Evolutionary conservation across 1,140 invertebrate genomes (phyloP).

Genomic region (Sycophaga agraensis): DNA sequence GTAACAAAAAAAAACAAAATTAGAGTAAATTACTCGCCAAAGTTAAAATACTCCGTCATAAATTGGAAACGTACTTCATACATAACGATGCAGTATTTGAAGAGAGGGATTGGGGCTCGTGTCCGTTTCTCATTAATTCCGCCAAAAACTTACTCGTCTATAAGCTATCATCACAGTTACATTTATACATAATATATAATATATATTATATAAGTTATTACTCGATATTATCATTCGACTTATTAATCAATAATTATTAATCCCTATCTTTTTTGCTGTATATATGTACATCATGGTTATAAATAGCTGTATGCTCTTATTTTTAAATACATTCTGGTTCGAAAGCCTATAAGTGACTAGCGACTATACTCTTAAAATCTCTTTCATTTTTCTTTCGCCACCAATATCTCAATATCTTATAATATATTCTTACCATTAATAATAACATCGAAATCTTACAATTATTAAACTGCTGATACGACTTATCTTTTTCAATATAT

Average conservation of each 20-base stretch:
- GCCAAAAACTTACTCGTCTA: slow-evolving; percentile 47
- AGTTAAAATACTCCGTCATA: slow-evolving; percentile 25
- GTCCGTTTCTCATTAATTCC: slow-evolving; percentile 25
- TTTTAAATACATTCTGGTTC: slow-evolving; percentile 54
- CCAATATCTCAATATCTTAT: slow-evolving; percentile 18
- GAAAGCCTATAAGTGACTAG: slow-evolving; percentile 51
- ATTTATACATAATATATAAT: slow-evolving; percentile 43
- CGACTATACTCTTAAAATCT: slow-evolving; percentile 28
- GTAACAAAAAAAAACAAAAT: slow-evolving; percentile 20
- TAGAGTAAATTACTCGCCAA: slow-evolving; percentile 16
- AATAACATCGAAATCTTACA: slow-evolving; percentile 28
- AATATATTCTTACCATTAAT: slow-evolving; percentile 28
- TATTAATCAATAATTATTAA: slow-evolving; percentile 33
- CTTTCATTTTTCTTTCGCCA: not conserved
- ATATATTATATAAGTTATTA: slow-evolving; percentile 39
- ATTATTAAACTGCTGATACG: slow-evolving; percentile 24
- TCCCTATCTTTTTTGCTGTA: slow-evolving; percentile 38
- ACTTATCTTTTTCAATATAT: slow-evolving; percentile 21
- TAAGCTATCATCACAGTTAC: slow-evolving; percentile 57
- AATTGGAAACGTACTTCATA: slow-evolving; percentile 5
- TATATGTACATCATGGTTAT: slow-evolving; percentile 51
- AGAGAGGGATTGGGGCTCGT: slow-evolving; percentile 1
- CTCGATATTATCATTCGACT: slow-evolving; percentile 31
- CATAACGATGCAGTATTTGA: not conserved
- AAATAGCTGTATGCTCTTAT: slow-evolving; percentile 46